phyloP scores from a whole-genome alignment of 2,113 vertebrate genomes.

The Anhinga rufa region DNA sequence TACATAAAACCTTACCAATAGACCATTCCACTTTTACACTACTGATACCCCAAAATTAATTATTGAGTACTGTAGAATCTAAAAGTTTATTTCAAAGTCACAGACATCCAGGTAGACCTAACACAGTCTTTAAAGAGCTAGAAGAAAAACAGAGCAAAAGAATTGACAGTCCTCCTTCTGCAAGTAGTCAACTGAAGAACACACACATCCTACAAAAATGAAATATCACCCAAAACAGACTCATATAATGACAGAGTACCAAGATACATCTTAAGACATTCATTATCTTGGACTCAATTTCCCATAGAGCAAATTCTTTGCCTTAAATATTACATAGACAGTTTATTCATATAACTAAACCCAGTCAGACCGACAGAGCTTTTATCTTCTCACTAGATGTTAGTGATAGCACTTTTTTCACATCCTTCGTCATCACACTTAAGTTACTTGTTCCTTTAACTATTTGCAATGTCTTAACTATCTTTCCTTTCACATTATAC shows the following conservation, averaged over 20 bases:
- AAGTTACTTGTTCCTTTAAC: not conserved
- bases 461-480: not conserved
- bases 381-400: not conserved
- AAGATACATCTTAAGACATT: not conserved
- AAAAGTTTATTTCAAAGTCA: not conserved
- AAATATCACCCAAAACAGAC: not conserved
- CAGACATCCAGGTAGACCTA: not conserved
- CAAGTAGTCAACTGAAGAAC: not conserved
- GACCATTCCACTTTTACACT: not conserved
- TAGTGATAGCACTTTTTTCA: not conserved
- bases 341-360: not conserved
- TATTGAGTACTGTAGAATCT: not conserved
- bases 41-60: not conserved
- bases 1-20: not conserved
- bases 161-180: not conserved
- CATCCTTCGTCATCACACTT: not conserved
- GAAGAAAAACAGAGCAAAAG: not conserved
- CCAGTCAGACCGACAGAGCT: not conserved
- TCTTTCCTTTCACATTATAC: not conserved
- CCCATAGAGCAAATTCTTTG: not conserved
- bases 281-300: not conserved
- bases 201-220: not conserved
- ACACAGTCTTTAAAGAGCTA: accelerated
- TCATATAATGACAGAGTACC: not conserved
- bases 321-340: not conserved